Evolutionary conservation across 2,888 invertebrate genomes (phyloP).

Genomic region (Lottia gigantea): DNA sequence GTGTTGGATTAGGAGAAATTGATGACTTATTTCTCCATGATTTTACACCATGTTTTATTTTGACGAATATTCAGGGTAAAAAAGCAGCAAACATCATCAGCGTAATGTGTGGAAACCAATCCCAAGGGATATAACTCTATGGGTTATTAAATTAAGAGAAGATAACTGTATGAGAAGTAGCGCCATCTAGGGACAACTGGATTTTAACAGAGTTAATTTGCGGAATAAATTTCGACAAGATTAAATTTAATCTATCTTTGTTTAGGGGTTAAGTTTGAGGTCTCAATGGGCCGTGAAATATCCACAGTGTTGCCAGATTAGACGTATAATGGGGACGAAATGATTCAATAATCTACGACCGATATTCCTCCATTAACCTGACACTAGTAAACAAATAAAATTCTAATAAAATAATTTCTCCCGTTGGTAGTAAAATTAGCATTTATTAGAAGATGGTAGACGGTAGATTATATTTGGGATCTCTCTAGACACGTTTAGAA

Average conservation of each 20-base stretch:
- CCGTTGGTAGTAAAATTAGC: too few relatives aligned
- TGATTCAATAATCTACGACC: too few relatives aligned
- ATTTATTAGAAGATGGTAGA: too few relatives aligned
- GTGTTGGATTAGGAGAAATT: too few relatives aligned
- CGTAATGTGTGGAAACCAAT: conserved; percentile 2
- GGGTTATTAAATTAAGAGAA: conserved; percentile 14
- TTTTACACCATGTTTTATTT: too few relatives aligned
- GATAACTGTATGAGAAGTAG: conserved; percentile 17
- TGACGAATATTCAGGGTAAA: too few relatives aligned
- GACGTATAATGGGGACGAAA: too few relatives aligned
- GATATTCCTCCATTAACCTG: too few relatives aligned
- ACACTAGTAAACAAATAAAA: background rate
- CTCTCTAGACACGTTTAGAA: too few relatives aligned
- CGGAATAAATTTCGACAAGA: conserved; percentile 20
- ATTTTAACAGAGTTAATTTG: conserved; percentile 22
- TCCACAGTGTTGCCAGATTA: background rate
- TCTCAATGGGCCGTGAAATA: conserved; percentile 14
- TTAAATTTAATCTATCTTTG: conserved; percentile 21
- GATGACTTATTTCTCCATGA: too few relatives aligned
- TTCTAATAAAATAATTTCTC: background rate
- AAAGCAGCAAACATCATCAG: conserved; percentile 5
- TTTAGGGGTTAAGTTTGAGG: conserved; percentile 11
- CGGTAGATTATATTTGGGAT: too few relatives aligned
- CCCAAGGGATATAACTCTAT: conserved; percentile 14
- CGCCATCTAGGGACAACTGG: conserved; percentile 20